phyloP scores from a whole-genome alignment of 1,140 invertebrate species.

The Panagrolaimus sp. region DNA sequence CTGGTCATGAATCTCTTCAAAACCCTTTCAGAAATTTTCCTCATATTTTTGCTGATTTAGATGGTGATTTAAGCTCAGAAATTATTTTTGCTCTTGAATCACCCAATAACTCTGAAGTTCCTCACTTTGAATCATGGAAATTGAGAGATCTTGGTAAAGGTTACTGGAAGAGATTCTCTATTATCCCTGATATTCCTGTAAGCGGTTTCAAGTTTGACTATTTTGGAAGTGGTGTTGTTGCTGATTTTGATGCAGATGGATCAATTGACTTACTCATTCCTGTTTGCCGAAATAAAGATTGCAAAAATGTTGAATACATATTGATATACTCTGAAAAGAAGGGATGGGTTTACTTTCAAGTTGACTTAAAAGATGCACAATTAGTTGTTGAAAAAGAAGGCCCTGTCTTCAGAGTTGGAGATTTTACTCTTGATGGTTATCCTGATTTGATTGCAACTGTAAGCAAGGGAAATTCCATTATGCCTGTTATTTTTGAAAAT shows the following conservation, averaged over 20 bases:
- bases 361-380: slow-evolving; percentile 36
- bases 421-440: slow-evolving; percentile 50
- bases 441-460: slow-evolving; percentile 48
- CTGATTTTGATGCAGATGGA: slow-evolving; percentile 49
- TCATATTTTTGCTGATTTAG: slow-evolving; percentile 47
- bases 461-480: slow-evolving; percentile 1
- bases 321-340: slow-evolving; percentile 30
- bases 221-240: slow-evolving; percentile 43
- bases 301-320: slow-evolving; percentile 33
- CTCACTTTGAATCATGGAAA: slow-evolving; percentile 37
- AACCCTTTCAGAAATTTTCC: slow-evolving; percentile 29
- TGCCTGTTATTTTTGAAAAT: slow-evolving; percentile 43
- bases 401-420: slow-evolving; percentile 50
- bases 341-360: slow-evolving; percentile 22
- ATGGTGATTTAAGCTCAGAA: slow-evolving; percentile 47
- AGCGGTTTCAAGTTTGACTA: slow-evolving; percentile 16
- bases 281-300: slow-evolving; percentile 37
- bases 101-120: slow-evolving; percentile 18
- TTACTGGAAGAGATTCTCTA: not conserved
- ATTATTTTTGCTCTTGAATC: slow-evolving; percentile 40
- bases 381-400: slow-evolving; percentile 11
- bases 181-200: slow-evolving; percentile 23
- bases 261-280: slow-evolving; percentile 47
- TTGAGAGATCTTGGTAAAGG: slow-evolving; percentile 24
- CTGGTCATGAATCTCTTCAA: slow-evolving; percentile 16